Evolutionary conservation across 2,888 invertebrate genomes (phyloP).

Genomic region (Cecidostiba fungosa): DNA sequence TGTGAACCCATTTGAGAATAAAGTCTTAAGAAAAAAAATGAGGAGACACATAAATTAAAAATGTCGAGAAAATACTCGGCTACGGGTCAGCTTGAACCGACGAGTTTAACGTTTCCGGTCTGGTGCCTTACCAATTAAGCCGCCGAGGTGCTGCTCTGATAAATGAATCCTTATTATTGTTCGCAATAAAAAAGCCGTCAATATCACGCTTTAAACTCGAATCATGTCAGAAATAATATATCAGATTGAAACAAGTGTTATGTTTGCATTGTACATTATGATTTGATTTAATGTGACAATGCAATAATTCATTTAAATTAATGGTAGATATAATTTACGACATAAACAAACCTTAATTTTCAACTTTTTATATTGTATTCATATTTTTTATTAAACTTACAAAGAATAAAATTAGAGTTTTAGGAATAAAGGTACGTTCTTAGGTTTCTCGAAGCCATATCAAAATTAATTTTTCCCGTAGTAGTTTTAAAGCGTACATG

Average conservation of each 20-base stretch:
- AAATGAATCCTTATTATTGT: constrained; percentile 32
- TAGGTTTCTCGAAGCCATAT: neutral
- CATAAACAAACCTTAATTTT: no score
- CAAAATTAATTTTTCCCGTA: neutral
- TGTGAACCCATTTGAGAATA: constrained; percentile 1
- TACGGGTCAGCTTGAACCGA: constrained; percentile 16
- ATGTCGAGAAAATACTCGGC: constrained; percentile 13
- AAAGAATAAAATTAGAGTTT: neutral
- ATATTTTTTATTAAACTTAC: no score
- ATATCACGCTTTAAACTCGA: neutral
- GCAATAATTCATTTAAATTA: neutral
- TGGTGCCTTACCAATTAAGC: constrained; percentile 44
- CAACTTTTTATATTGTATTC: no score
- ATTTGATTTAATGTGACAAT: neutral
- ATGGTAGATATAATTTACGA: no score
- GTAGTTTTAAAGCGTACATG: neutral
- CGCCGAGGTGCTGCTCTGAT: neutral
- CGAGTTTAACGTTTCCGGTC: constrained; percentile 40
- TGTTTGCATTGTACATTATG: neutral
- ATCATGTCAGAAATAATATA: constrained; percentile 32
- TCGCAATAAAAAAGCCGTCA: constrained; percentile 9
- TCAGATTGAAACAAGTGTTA: constrained; percentile 28
- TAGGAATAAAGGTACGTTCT: neutral
- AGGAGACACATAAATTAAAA: constrained; percentile 27
- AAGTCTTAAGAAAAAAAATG: constrained; percentile 11